Percentiles rank a stretch among this genome's conserved stretches.
Evolutionary conservation across 2,888 invertebrate genomes (phyloP).

Genomic region (Athalia rosae): DNA sequence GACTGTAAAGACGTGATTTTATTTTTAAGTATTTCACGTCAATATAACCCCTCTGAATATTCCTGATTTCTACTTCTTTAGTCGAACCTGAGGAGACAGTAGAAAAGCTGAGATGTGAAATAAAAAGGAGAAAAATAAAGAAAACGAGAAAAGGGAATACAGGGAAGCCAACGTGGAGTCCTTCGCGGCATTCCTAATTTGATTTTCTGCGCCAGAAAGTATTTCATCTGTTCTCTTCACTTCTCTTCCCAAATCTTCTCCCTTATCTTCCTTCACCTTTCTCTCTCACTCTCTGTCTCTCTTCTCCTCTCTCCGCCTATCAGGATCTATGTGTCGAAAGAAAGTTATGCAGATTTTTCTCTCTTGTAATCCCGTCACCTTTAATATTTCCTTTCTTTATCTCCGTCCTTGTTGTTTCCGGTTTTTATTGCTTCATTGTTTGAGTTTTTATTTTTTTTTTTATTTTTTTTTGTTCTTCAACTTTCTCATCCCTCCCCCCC

Average conservation of each 20-base stretch:
- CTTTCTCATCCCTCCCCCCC: not conserved
- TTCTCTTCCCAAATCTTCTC: not conserved
- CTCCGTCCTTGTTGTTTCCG: not conserved
- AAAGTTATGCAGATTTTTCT: conserved; percentile 43
- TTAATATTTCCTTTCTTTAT: not conserved
- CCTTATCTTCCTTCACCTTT: too few species aligned
- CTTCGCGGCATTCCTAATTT: conserved; percentile 52
- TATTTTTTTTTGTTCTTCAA: not conserved
- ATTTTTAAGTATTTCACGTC: conserved; percentile 43
- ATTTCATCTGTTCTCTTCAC: conserved; percentile 47
- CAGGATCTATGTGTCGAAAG: not conserved
- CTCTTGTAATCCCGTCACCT: conserved; percentile 42
- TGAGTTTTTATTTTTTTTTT: not conserved
- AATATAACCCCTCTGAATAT: conserved; percentile 40
- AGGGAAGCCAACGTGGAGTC: not conserved
- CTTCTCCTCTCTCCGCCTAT: too few species aligned
- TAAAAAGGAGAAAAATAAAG: not conserved
- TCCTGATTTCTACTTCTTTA: conserved; percentile 42
- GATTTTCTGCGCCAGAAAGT: conserved; percentile 58
- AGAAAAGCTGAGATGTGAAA: not conserved
- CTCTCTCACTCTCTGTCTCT: too few species aligned
- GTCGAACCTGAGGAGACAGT: conserved; percentile 18
- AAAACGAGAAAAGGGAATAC: not conserved
- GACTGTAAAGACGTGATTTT: conserved; percentile 41
- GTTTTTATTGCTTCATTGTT: not conserved